Conservation (phyloP, 2,888 invertebrate species). For the Synanthedon formicaeformis region DNA sequence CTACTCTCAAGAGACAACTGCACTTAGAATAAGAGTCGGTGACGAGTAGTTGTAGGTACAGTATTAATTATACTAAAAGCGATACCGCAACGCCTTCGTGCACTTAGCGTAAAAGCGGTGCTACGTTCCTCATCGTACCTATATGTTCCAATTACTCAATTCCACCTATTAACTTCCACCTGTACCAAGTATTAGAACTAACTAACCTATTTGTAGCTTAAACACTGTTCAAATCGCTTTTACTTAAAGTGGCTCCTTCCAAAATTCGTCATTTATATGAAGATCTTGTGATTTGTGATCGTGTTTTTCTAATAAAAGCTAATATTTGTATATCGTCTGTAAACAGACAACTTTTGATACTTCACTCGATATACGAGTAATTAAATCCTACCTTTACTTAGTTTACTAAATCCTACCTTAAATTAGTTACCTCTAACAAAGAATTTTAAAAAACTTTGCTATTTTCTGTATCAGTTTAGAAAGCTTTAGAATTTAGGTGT, state of each 20-base stretch:
- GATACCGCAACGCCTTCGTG: conserved; percentile 13
- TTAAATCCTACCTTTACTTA: too few species aligned
- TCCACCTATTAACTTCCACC: not conserved
- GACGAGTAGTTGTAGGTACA: conserved; percentile 15
- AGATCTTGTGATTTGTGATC: too few species aligned
- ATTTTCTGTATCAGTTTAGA: too few species aligned
- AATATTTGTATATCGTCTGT: too few species aligned
- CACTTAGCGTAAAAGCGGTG: not conserved
- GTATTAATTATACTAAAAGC: conserved; percentile 29
- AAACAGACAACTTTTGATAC: too few species aligned
- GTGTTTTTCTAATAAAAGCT: too few species aligned
- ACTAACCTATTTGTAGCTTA: not conserved
- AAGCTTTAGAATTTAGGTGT: too few species aligned
- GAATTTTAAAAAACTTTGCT: too few species aligned
- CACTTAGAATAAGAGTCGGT: conserved; percentile 3
- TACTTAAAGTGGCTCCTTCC: not conserved
- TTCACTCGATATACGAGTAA: too few species aligned
- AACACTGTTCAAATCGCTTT: not conserved
- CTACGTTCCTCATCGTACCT: conserved; percentile 4
- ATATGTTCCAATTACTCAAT: conserved; percentile 24
- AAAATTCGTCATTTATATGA: too few species aligned
- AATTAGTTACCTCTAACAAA: too few species aligned
- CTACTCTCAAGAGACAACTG: not conserved
- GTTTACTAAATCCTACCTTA: too few species aligned
- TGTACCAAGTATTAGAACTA: not conserved